Evolutionary conservation across 1,140 invertebrate species (phyloP), one percentile per base, ranked within the genome.

Genomic region (Camponotus pennsylvanicus): DNA sequence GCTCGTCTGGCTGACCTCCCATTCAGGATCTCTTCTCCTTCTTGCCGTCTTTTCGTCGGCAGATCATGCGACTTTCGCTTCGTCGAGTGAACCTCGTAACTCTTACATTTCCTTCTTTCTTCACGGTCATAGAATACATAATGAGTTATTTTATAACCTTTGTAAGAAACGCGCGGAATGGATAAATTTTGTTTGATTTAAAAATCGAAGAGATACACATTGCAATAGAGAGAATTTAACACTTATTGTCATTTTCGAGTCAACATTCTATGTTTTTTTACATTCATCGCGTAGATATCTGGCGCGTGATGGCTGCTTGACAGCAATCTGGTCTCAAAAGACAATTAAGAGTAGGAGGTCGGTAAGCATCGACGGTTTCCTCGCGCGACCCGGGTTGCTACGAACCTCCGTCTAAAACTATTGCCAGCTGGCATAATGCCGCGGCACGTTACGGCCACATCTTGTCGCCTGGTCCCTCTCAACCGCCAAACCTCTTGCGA

Each of bases 401-500:
- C 79, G 87, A 90, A 93, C 40, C 75, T 37, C 5, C 87, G 87
- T 79, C 89, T 86, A 85, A 90, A 86, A 66, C 80, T 80, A 87
- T 69, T 94, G 94, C 93, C 94, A 95, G 92, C 93, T 95, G 94
- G 94, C 94, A 95, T 91, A 89, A 92, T 95, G 93, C 93, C 94
- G 91, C 83, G 76, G 77, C 78, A 61, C 78, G 80, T 84, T 86
- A 79, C 78, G 37, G 63, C 59, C 80, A 59, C 75, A 69, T 42
- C 55, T 78, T 78, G 78, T 86, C 73, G 71, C 70, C 59, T 82
- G 66, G 87, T 42, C 83, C 90, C 88, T 88, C 85, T 79, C 88
- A 94, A 93, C 91, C 93, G 88, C 93, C 92, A 88, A 95, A 94
- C 91, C 92, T 95, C 92, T 93, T 91, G 92, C 93, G 92, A 94